A percentile compares a stretch with the other conserved stretches of the same genome.
Conservation (phyloP, 2,888 invertebrate genomes). For the Drosophila quasianomalipes region DNA sequence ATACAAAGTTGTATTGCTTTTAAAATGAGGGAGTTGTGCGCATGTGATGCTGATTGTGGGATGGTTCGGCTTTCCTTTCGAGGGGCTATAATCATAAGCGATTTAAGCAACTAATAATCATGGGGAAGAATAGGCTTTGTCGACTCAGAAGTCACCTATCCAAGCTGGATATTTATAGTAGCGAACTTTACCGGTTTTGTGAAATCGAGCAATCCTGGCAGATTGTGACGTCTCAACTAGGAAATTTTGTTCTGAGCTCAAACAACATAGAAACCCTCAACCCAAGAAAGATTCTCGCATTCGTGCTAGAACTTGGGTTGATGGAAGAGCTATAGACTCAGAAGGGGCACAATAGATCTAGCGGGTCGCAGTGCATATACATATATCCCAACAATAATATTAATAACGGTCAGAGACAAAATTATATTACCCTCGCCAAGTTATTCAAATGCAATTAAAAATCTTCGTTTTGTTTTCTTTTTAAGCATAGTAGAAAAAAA, state of each 20-base stretch:
- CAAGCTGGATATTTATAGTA: not conserved
- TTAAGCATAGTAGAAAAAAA: not conserved
- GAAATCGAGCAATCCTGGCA: not conserved
- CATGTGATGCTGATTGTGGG: too few relatives aligned
- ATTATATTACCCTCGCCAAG: not conserved
- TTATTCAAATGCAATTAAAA: not conserved
- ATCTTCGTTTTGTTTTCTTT: not conserved
- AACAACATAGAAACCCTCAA: not conserved
- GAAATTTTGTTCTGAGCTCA: not conserved
- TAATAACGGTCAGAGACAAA: not conserved
- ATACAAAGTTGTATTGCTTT: too few relatives aligned
- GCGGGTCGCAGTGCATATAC: not conserved
- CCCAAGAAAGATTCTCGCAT: not conserved
- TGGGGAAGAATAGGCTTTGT: too few relatives aligned
- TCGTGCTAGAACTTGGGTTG: not conserved
- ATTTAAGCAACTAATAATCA: too few relatives aligned
- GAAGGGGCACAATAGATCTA: not conserved
- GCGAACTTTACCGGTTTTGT: not conserved
- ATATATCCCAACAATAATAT: not conserved
- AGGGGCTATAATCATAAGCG: too few relatives aligned
- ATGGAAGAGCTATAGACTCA: not conserved
- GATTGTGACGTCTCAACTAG: not conserved
- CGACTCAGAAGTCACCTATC: not conserved
- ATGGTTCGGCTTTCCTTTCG: too few relatives aligned
- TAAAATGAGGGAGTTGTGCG: too few relatives aligned